Evolutionary conservation across 2,797 vertebrate species (phyloP).

Genomic region (Meriones psammophilus): DNA sequence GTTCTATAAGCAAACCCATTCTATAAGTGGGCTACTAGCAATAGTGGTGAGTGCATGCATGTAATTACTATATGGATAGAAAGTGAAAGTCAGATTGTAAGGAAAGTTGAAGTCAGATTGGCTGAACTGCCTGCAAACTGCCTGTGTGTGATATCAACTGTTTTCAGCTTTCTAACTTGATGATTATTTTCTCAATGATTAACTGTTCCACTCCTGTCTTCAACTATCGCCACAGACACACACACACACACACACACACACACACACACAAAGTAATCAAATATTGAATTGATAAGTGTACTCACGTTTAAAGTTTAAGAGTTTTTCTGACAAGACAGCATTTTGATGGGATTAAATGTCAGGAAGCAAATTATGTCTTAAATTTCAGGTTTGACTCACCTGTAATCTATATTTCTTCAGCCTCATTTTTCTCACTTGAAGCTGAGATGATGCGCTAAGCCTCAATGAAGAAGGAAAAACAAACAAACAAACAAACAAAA

Average conservation of each 20-base stretch:
- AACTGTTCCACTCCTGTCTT: neutral
- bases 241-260: neutral
- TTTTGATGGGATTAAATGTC: neutral
- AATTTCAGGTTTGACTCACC: neutral
- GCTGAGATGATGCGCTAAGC: neutral
- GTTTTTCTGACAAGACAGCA: neutral
- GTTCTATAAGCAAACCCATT: no score
- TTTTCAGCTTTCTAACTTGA: neutral
- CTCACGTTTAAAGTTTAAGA: slow-evolving; percentile 35
- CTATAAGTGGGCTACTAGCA: slow-evolving; percentile 45
- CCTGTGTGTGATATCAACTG: neutral
- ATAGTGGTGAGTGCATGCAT: slow-evolving; percentile 54
- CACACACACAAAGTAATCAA: neutral
- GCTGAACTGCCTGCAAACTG: neutral
- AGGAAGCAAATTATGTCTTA: neutral
- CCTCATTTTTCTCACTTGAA: neutral
- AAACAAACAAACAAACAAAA: no score
- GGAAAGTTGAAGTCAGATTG: neutral
- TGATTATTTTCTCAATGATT: neutral
- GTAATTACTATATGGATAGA: neutral
- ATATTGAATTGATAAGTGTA: slow-evolving; percentile 1
- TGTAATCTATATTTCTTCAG: neutral
- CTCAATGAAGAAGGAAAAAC: no score
- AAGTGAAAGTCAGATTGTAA: neutral
- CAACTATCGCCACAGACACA: neutral